phyloP scores from a whole-genome alignment of 1,140 invertebrate species.

The Coelopa frigida region DNA sequence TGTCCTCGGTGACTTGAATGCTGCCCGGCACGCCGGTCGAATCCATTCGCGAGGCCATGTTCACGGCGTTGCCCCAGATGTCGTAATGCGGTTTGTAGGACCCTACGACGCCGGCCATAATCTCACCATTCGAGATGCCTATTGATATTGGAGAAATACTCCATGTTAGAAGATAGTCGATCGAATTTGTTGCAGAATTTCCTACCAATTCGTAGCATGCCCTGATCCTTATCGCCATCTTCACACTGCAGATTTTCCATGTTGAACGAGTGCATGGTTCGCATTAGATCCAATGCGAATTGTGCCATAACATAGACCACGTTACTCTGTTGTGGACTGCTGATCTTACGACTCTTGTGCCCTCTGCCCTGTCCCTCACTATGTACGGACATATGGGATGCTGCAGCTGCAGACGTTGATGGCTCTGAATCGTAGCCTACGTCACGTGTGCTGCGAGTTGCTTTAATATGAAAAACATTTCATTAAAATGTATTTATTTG shows the following conservation, averaged over 20 bases:
- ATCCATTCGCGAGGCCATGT: slow-evolving; percentile 91
- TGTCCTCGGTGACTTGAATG: slow-evolving; percentile 73
- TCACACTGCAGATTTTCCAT: slow-evolving; percentile 42
- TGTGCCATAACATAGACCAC: slow-evolving; percentile 55
- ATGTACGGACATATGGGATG: too few relatives aligned
- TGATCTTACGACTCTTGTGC: slow-evolving; percentile 12
- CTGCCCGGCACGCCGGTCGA: slow-evolving; percentile 68
- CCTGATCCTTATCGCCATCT: slow-evolving; percentile 49
- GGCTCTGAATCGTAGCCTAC: not conserved
- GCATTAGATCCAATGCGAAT: slow-evolving; percentile 48
- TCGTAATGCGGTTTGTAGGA: slow-evolving; percentile 74
- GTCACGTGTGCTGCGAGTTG: too few relatives aligned
- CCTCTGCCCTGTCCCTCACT: too few relatives aligned
- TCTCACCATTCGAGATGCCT: slow-evolving; percentile 72
- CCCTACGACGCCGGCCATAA: slow-evolving; percentile 87
- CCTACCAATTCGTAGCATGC: slow-evolving; percentile 48
- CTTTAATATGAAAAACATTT: too few relatives aligned
- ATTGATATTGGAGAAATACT: too few relatives aligned
- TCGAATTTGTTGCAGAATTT: too few relatives aligned
- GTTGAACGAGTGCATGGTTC: slow-evolving; percentile 34
- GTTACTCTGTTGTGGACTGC: slow-evolving; percentile 30
- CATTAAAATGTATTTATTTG: too few relatives aligned
- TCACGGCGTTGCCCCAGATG: slow-evolving; percentile 92
- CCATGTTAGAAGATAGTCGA: too few relatives aligned
- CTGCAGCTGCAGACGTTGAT: not conserved